Conservation (phyloP, 2,888 invertebrate species). For the Petrolisthes manimaculis region DNA sequence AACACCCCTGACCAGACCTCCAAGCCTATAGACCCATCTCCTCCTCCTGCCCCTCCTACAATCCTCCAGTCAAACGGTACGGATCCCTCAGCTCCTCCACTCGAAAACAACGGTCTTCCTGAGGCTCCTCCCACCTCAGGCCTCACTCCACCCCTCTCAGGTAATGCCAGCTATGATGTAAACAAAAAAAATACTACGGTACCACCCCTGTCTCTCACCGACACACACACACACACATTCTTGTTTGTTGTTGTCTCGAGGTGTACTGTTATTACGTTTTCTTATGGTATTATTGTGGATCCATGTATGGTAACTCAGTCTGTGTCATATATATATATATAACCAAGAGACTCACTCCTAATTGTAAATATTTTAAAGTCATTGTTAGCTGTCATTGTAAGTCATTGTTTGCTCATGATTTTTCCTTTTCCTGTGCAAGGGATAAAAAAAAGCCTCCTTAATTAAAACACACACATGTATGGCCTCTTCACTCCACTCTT, state of each 20-base stretch:
- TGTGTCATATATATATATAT: background rate
- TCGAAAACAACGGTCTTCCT: background rate
- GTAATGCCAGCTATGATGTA: too few species aligned
- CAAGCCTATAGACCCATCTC: slow-evolving; percentile 33
- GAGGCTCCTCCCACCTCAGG: background rate
- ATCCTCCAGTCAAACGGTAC: slow-evolving; percentile 33
- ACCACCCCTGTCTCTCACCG: background rate
- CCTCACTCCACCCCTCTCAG: background rate
- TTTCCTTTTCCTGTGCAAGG: too few species aligned
- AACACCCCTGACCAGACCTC: slow-evolving; percentile 37
- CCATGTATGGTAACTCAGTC: background rate
- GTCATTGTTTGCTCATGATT: too few species aligned
- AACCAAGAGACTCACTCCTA: background rate
- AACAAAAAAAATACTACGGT: background rate
- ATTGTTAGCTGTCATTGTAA: too few species aligned
- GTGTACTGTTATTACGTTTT: background rate
- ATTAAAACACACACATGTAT: too few species aligned
- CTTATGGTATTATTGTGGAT: too few species aligned
- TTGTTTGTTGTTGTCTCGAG: too few species aligned
- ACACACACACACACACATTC: background rate
- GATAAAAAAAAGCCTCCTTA: too few species aligned
- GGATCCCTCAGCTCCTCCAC: slow-evolving; percentile 22
- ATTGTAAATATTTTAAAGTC: background rate
- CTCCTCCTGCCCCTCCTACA: background rate
- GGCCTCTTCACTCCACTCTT: too few species aligned